Base-by-base conservation (phyloP, 2,888 invertebrate genomes). In the Sphaerophoria rueppellii region DNA sequence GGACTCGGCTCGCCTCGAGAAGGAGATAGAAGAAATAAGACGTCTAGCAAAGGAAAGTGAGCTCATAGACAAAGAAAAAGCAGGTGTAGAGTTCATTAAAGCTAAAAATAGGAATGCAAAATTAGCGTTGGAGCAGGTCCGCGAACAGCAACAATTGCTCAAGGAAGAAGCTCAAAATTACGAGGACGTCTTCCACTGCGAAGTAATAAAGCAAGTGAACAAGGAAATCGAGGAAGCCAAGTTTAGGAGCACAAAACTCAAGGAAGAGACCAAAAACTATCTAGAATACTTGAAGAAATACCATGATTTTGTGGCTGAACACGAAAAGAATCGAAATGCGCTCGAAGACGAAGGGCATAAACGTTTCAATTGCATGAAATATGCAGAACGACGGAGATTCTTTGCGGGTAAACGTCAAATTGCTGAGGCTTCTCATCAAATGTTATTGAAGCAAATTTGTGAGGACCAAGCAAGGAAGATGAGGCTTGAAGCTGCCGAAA, bases 391-490 rank as follows among this genome's bases (percentile, higher is more conserved):
- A 82, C 80, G 63, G 4, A 80, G 37, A 43, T 24, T 86, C 0
- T 57, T 43, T 0, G 79, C 88, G 2, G 50, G 87, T 3, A 91
- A 90, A 72, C 88, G 87, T 6, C 78, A 87, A 12, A 79, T 86
- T 4, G 90, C 90, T 0, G 89, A 89, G 0, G 82, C 87, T 6
- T 88, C 88, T 7, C 88, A 90, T 57, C 88, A 88, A 3, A 85
- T 86, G 4, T 78, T 91, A 32, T 86, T 88, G 5, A 80, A 88
- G 6, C 91, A 91, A 72, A 88, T 91, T 11, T 90, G 90, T 48
- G 89, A 90, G 40, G 88, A 91, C 57, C 85, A 88, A 11, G 88
- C 90, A 37, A 86, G 88, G 0, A 88, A 88, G 0, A 63, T 89
- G 35, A 88, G 88, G 1, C 87, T 88, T 16, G 89, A 89, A 3